Conservation (phyloP, 2,888 invertebrate genomes). For the Aelia acuminata region DNA sequence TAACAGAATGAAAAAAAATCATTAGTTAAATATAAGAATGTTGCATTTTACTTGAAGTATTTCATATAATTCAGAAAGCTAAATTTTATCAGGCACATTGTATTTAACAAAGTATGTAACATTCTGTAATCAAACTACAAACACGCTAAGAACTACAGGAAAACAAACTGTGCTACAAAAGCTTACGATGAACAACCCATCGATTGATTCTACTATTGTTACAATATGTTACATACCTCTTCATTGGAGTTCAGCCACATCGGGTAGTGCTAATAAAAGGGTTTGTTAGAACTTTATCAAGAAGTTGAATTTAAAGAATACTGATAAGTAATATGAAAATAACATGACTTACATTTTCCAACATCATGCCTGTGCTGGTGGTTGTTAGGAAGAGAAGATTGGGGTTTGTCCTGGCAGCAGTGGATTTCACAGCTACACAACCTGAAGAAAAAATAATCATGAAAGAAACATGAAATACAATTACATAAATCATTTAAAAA, state of each 20-base stretch:
- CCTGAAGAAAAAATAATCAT: constrained; percentile 36
- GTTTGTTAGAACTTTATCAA: constrained; percentile 41
- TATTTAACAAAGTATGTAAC: constrained; percentile 57
- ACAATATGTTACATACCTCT: constrained; percentile 60
- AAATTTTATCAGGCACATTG: constrained; percentile 32
- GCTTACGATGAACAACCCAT: constrained; percentile 50
- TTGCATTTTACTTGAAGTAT: constrained; percentile 17
- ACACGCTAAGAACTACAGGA: constrained; percentile 38
- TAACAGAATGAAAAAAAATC: no score
- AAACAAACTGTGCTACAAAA: constrained; percentile 38
- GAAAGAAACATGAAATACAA: neutral
- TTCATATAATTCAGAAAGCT: neutral
- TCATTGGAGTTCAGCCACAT: constrained; percentile 59
- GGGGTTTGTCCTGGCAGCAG: constrained; percentile 62
- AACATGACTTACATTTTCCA: constrained; percentile 54
- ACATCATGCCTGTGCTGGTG: constrained; percentile 57
- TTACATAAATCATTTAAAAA: no score
- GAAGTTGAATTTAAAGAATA: neutral
- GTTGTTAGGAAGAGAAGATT: constrained; percentile 47
- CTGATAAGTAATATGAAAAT: neutral
- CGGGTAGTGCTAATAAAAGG: constrained; percentile 58
- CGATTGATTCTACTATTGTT: constrained; percentile 46
- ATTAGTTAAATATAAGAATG: neutral
- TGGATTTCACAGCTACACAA: constrained; percentile 63
- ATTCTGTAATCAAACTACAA: constrained; percentile 62